Evolutionary conservation across 1,140 invertebrate genomes (phyloP).

Genomic region (Probaryconus sp.): DNA sequence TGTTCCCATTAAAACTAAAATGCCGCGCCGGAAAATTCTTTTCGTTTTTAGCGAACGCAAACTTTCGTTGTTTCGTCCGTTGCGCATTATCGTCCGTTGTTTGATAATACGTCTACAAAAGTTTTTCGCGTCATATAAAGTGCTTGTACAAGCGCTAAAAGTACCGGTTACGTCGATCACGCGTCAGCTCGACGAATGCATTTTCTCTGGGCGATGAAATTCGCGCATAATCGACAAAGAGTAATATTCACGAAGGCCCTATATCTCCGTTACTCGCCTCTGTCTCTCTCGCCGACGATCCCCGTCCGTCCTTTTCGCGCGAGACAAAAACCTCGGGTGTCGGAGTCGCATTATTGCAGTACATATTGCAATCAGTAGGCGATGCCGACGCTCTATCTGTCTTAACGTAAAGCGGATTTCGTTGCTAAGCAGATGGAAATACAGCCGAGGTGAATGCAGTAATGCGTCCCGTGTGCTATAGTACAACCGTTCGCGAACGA

Average conservation of each 20-base stretch:
- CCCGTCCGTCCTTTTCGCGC: too few relatives aligned
- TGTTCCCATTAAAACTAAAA: background rate
- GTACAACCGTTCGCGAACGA: too few relatives aligned
- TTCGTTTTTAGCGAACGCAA: constrained; percentile 22
- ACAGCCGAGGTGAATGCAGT: constrained; percentile 69
- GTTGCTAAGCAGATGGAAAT: constrained; percentile 75
- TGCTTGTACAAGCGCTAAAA: constrained; percentile 52
- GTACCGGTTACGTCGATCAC: constrained; percentile 56
- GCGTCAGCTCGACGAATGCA: constrained; percentile 56
- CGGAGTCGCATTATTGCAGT: constrained; percentile 57
- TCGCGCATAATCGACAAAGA: constrained; percentile 57
- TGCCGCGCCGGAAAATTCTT: constrained; percentile 7
- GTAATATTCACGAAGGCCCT: constrained; percentile 43
- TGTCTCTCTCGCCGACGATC: too few relatives aligned
- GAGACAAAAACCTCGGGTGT: constrained; percentile 51
- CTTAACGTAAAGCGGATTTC: constrained; percentile 75
- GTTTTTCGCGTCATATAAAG: constrained; percentile 50
- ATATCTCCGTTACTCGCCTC: constrained; percentile 21
- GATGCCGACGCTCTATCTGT: constrained; percentile 67
- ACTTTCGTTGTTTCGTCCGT: constrained; percentile 38
- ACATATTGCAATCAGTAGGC: constrained; percentile 66
- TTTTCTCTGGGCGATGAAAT: constrained; percentile 53
- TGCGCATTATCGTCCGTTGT: constrained; percentile 44
- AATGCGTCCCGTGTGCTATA: constrained; percentile 63
- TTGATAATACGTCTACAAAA: constrained; percentile 45